A percentile compares a stretch with the other conserved stretches of the same genome.
Conservation (phyloP, 2,113 vertebrate genomes). For the Nycticorax nycticorax region DNA sequence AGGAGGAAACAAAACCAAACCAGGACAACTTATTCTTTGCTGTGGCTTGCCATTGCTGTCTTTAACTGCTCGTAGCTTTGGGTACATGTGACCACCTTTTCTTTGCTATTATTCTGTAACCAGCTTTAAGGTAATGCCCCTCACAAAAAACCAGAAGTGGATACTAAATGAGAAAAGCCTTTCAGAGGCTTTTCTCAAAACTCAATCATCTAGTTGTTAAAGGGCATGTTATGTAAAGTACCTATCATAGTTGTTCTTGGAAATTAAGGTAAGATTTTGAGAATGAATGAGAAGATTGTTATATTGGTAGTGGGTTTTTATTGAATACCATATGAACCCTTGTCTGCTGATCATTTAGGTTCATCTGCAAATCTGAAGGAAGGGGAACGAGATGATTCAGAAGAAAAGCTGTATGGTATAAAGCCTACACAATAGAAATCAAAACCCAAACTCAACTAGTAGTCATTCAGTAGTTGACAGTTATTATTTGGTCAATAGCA, state of each 20-base stretch:
- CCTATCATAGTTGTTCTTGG: neutral
- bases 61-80: neutral
- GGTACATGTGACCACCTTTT: neutral
- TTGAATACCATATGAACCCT: neutral
- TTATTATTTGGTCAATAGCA: neutral
- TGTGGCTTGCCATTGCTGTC: neutral
- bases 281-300: neutral
- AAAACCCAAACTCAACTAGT: neutral
- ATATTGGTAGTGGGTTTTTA: neutral
- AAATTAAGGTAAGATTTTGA: neutral
- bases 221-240: neutral
- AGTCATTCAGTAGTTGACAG: neutral
- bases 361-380: neutral
- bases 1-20: neutral
- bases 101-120: neutral
- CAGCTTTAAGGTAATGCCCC: neutral
- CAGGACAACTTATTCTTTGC: neutral
- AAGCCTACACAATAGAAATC: neutral
- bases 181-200: neutral
- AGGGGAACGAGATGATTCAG: neutral
- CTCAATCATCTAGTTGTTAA: neutral
- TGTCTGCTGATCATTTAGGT: neutral
- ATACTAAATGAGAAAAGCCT: neutral
- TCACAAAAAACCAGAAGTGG: neutral
- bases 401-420: neutral